Conservation (phyloP, 1,140 invertebrate species). For the Trichoplusia ni region DNA sequence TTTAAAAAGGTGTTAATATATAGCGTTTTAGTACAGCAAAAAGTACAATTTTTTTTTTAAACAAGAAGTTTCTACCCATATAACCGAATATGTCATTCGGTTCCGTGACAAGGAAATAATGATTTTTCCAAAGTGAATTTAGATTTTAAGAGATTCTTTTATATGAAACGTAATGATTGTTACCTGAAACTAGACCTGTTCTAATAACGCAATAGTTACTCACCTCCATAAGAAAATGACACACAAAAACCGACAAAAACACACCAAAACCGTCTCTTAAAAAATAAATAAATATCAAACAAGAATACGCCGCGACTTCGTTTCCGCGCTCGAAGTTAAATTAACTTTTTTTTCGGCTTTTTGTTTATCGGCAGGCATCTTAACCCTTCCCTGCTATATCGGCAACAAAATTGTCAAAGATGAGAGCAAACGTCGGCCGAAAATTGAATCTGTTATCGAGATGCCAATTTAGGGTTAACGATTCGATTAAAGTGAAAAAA, state of each 20-base stretch:
- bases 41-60: no score
- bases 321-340: conserved; percentile 66
- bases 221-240: conserved; percentile 7
- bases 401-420: conserved; percentile 67
- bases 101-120: no score
- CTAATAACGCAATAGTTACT: background rate
- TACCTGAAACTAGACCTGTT: no score
- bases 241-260: conserved; percentile 11
- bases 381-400: conserved; percentile 70
- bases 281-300: conserved; percentile 35
- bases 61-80: no score
- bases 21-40: no score
- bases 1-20: background rate
- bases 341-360: conserved; percentile 73
- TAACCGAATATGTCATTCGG: no score
- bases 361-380: conserved; percentile 73
- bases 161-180: no score
- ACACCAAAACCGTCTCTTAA: conserved; percentile 4
- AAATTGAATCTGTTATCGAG: conserved; percentile 79
- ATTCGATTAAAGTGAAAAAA: conserved; percentile 48
- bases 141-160: no score
- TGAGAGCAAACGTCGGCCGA: conserved; percentile 54
- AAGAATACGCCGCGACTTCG: conserved; percentile 49
- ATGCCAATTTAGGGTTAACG: conserved; percentile 62
- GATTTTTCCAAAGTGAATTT: no score